Evolutionary conservation across 1,140 invertebrate species (phyloP), one percentile per base, ranked within the genome.

Genomic region (Drosophila bifasciata): DNA sequence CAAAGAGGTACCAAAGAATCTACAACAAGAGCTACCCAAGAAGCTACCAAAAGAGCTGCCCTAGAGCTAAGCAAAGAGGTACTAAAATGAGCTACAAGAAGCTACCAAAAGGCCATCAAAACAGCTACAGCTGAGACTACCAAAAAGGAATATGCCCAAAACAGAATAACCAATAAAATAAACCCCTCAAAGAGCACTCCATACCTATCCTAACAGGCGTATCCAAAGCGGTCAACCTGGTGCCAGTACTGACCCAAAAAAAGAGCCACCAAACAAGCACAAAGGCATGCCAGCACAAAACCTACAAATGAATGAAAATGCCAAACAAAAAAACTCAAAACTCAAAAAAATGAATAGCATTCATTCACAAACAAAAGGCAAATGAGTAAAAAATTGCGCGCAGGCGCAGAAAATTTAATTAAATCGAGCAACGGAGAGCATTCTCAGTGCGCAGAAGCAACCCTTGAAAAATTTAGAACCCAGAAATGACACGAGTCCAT

Each of bases 321-420:
- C 32, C 13, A 8, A 36, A 36, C 11, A 36, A 36, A 3, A 11
- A 11, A 32, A 11, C 28, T 32, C 9, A 11, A 32, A 32, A 11
- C 32, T 9, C n/a, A n/a, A 3, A 8, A 13, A 36, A 3, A 3
- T 13, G 32, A 36, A 36, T 13, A 4, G 32, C 11, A 21, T 32
- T 23, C 48, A n/a, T n/a, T n/a, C n/a, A n/a, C n/a, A 25, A 43
- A 75, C 53, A 66, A 74, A 58, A 75, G 41, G 58, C 59, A 86
- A 85, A 85, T 86, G 77, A 80, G 73, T 74, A 71, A 71, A 85
- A 85, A 85, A 85, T 85, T 81, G 83, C 62, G 83, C 81, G 77
- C 81, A 88, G 74, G 83, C 83, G 83, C 78, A 86, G 59, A 86
- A 86, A 86, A 86, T 86, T 86, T 86, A 86, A 86, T 86, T 86